phyloP scores from a whole-genome alignment of 2,888 invertebrate species.

The Lydus trimaculatus region DNA sequence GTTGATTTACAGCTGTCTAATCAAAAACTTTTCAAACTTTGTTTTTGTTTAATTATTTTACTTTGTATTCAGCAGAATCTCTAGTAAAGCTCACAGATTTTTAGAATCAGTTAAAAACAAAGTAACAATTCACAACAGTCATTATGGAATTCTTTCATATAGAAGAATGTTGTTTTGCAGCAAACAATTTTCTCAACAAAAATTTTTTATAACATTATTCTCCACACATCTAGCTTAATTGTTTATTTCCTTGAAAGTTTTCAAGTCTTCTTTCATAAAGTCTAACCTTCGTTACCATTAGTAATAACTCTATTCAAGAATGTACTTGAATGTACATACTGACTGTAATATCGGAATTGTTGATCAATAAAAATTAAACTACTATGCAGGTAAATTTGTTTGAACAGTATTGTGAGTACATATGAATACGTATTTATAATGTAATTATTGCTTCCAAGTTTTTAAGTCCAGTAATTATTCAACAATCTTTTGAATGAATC shows the following conservation, averaged over 20 bases:
- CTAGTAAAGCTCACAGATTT: slow-evolving; percentile 22
- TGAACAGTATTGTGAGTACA: no score
- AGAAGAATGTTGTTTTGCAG: not conserved
- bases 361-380: no score
- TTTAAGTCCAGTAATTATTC: not conserved
- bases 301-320: no score
- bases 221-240: not conserved
- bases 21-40: slow-evolving; percentile 48
- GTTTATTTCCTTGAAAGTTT: not conserved
- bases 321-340: no score
- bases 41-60: slow-evolving; percentile 32
- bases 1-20: slow-evolving; percentile 51
- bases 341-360: no score
- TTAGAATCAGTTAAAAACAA: slow-evolving; percentile 9
- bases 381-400: no score
- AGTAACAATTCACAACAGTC: not conserved
- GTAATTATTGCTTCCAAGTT: not conserved
- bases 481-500: not conserved
- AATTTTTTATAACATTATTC: not conserved
- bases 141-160: not conserved
- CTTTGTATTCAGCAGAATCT: slow-evolving; percentile 29
- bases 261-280: no score
- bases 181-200: not conserved
- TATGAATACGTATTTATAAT: no score
- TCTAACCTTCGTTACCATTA: no score